Base-by-base conservation (phyloP, 1,140 invertebrate species). In the Drosophila pachea region DNA sequence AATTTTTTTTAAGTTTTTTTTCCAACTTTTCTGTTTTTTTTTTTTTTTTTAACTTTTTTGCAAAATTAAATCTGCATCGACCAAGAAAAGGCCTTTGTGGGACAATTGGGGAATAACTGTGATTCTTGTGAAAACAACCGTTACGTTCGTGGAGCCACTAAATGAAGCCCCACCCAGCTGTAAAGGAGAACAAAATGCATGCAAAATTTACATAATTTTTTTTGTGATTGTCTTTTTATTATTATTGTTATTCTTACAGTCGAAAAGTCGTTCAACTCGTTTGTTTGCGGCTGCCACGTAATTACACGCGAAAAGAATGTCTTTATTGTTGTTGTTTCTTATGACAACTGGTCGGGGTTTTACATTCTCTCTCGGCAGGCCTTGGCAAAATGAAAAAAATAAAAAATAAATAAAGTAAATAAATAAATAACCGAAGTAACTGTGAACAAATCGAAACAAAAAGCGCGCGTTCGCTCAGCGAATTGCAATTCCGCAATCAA, bases 341-440 rank as follows among this genome's bases (percentile, higher is more conserved):
- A 54, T 43, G 31, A 32, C 33, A 59, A 64, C 68, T 59, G 61
- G 33, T 52, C 59, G 54, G 14, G 22, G 38, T 29, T 66, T 78
- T 81, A 86, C 81, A 84, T 84, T 84, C 81, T 86, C 81, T 86
- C 81, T 79, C 55, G 22, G 47, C 60, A 69, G 63, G 61, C 81
- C 76, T 86, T 86, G 81, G 60, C 47, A 14, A 31, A 50, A 54
- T n/a, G n/a, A n/a, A n/a, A n/a, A n/a, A n/a, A n/a, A n/a, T n/a
- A 14, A 31, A 50, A 54, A 61, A 45, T 31, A 67, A 58, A 66
- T 60, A 22, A 22, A 1, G 22, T 22, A 22, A 22, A 22, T 22
- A 22, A 22, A 22, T 22, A 22, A 22, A 22, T 22, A 22, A 22
- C 1, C 22, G 3, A 22, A 22, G 22, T 22, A 22, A 3, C 22